phyloP scores from a whole-genome alignment of 2,113 vertebrate genomes.

The Rattus norvegicus region GRCr8 NC_086024.1:107550001-107550500 shows the following conservation, averaged over 20 bases:
- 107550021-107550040: neutral
- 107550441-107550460: neutral
- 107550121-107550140: neutral
- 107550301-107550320: conserved; percentile 38
- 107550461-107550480: neutral
- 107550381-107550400: conserved; percentile 29
- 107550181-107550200: conserved; percentile 57
- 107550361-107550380: conserved; percentile 59
- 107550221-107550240: conserved; percentile 12
- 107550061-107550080: neutral
- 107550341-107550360: conserved; percentile 51
- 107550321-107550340: neutral
- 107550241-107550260: neutral
- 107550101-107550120: neutral
- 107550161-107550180: neutral
- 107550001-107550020: conserved; percentile 11
- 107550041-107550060: neutral
- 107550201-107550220: conserved; percentile 32
- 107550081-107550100: neutral
- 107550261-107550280: neutral
- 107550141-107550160: conserved; percentile 31
- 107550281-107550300: conserved; percentile 50
- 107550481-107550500: conserved; percentile 34
- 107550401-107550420: conserved; percentile 11
- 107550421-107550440: conserved; percentile 51